These are phyloP conservation scores for Fistularia tabacaria DNA, from an alignment of 2,797 vertebrate genomes.

Conservation along the genomic window DNA sequence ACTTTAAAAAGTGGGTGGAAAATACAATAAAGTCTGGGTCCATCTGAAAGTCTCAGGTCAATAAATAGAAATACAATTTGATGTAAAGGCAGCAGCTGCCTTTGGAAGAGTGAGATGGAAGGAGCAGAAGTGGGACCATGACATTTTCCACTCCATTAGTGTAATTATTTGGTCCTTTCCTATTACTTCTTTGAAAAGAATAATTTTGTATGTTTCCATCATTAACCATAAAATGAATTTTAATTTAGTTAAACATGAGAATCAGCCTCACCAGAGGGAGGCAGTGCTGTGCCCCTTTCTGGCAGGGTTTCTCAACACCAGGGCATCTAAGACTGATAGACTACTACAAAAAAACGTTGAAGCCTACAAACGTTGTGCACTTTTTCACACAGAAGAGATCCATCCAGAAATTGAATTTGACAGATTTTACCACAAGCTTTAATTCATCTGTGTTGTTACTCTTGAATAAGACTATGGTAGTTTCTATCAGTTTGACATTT, in stretches of 20 bases:
- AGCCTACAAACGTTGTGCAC: too few relatives aligned
- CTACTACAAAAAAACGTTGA: too few relatives aligned
- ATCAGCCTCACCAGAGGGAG: slow-evolving; percentile 39
- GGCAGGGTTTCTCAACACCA: not conserved
- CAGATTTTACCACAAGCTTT: too few relatives aligned
- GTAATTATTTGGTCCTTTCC: not conserved
- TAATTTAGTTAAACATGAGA: slow-evolving; percentile 3
- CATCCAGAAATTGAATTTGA: too few relatives aligned
- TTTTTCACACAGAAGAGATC: too few relatives aligned
- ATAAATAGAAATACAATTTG: slow-evolving; percentile 1
- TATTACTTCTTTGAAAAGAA: not conserved
- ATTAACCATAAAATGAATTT: not conserved
- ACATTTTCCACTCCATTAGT: slow-evolving; percentile 4
- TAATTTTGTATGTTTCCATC: not conserved
- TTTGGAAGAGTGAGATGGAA: not conserved
- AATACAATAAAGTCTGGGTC: slow-evolving; percentile 10
- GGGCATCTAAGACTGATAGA: too few relatives aligned
- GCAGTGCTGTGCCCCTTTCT: slow-evolving; percentile 21
- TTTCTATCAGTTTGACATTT: too few relatives aligned
- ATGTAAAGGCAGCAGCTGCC: slow-evolving; percentile 2
- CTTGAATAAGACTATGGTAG: too few relatives aligned
- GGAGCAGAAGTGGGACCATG: not conserved
- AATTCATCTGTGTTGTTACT: too few relatives aligned
- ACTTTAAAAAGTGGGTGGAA: slow-evolving; percentile 38
- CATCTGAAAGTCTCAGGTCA: slow-evolving; percentile 22